These are phyloP conservation scores for Paramormyrops hopkinsi DNA, from an alignment of 2,797 vertebrate genomes.

Conservation along the genomic window DNA sequence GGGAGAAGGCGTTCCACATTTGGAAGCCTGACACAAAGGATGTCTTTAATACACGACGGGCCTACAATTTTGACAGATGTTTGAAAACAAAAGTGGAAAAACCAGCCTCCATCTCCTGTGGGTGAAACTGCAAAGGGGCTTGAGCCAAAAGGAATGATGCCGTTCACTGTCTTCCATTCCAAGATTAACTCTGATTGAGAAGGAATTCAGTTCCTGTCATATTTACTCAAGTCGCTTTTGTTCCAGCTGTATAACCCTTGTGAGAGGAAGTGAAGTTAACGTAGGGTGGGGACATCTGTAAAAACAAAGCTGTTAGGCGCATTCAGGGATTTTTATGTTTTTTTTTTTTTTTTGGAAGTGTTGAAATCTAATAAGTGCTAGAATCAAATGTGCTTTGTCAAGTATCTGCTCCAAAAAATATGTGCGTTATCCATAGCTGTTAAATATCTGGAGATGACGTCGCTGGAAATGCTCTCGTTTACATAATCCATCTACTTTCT, in stretches of 20 bases:
- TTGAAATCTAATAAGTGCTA: background rate
- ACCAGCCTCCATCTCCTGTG: background rate
- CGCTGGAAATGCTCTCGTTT: background rate
- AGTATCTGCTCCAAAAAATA: background rate
- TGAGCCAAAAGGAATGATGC: background rate
- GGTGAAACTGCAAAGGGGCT: background rate
- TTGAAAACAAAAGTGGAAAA: conserved; percentile 1
- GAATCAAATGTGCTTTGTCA: conserved; percentile 5
- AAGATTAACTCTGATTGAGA: conserved; percentile 10
- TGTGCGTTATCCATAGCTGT: conserved; percentile 3
- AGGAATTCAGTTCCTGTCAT: background rate
- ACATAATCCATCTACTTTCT: background rate
- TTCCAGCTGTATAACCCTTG: conserved; percentile 6
- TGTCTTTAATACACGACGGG: background rate
- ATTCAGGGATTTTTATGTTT: background rate
- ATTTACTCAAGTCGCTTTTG: background rate
- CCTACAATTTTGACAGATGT: conserved; percentile 16
- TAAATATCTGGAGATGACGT: background rate
- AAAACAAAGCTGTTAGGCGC: conserved; percentile 15
- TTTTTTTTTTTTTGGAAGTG: background rate
- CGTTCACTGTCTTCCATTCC: background rate
- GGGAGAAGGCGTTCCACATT: background rate
- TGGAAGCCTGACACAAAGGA: conserved; percentile 4
- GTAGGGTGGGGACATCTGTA: conserved; percentile 16
- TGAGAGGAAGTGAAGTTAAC: conserved; percentile 7